Base-by-base conservation (phyloP, 1,140 invertebrate genomes). In the Brachionus plicatilis region DNA sequence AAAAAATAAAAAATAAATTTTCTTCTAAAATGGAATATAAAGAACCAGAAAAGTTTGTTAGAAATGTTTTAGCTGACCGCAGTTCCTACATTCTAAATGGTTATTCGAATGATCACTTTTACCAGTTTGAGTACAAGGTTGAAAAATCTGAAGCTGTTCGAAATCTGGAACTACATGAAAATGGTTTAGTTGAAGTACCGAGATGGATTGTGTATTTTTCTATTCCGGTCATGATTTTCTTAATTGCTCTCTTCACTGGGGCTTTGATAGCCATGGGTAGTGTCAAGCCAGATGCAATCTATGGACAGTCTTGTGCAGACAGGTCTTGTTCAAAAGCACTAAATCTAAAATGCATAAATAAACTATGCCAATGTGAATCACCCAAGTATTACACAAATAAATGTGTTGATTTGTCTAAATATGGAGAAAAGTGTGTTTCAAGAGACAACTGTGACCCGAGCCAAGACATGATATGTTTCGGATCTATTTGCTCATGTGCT, bases 131-230 rank as follows among this genome's bases (percentile, higher is more conserved):
- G 27, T 68, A 68, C 33, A 68, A 68, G 8, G 33, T 68, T 8
- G 17, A 68, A 41, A 68, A 68, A 33, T 68, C 66, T 33, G 27
- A 33, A 68, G 66, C 66, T 29, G 66, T 29, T 68, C 66, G 33
- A 33, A 68, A 68, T 14, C 8, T 68, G 33, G 66, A 68, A 68
- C 24, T 68, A 29, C 33, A 41, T 33, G 66, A 68, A 68, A 68
- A 68, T 14, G 66, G 66, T 5, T 14, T 68, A 7, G n/a, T 68
- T 33, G 66, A 68, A 33, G 12, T 68, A 12, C 66, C 66, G 3
- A 68, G 66, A 68, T 68, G 66, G 66, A 68, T 68, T 11, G 66
- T 68, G 29, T 68, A 68, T 68, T 68, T 41, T 14, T 68, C 33
- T 8, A 68, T 68, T 33, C 27, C 33, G 8, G 66, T 68, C 1